Evolutionary conservation across 2,113 vertebrate genomes (phyloP).

Genomic region (Chauna torquata): DNA sequence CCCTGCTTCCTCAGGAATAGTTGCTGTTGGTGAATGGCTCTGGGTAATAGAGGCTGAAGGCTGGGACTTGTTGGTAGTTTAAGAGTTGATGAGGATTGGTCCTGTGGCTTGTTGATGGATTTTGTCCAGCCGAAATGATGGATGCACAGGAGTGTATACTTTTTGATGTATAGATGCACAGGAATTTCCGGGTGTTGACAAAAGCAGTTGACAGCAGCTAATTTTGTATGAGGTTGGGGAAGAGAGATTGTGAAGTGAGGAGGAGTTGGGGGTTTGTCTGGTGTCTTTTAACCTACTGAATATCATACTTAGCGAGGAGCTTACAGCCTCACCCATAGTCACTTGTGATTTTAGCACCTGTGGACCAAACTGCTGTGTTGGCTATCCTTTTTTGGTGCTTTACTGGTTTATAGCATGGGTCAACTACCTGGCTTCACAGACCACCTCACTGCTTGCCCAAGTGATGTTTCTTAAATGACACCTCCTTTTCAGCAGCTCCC

Average conservation of each 20-base stretch:
- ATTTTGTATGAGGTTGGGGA: not conserved
- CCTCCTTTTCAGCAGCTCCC: not conserved
- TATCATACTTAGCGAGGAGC: not conserved
- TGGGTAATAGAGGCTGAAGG: not conserved
- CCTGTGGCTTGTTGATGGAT: not conserved
- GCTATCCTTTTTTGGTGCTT: not conserved
- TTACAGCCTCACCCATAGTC: not conserved
- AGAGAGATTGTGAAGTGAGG: not conserved
- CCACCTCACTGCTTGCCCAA: not conserved
- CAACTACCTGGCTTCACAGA: not conserved
- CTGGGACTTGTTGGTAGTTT: not conserved
- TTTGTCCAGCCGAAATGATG: not conserved
- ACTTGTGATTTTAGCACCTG: not conserved
- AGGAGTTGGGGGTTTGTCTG: rapidly evolving
- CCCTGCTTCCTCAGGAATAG: not conserved
- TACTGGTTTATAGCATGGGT: not conserved
- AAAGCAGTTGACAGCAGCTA: not conserved
- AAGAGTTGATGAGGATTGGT: not conserved
- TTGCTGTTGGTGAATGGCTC: not conserved
- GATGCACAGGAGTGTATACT: not conserved
- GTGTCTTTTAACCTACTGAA: not conserved
- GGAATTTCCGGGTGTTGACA: slow-evolving; percentile 1
- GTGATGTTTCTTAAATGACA: not conserved
- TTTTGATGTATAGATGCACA: not conserved
- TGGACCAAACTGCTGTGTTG: not conserved